Conservation (phyloP, 2,113 vertebrate genomes). For the Paralichthys olivaceus region DNA sequence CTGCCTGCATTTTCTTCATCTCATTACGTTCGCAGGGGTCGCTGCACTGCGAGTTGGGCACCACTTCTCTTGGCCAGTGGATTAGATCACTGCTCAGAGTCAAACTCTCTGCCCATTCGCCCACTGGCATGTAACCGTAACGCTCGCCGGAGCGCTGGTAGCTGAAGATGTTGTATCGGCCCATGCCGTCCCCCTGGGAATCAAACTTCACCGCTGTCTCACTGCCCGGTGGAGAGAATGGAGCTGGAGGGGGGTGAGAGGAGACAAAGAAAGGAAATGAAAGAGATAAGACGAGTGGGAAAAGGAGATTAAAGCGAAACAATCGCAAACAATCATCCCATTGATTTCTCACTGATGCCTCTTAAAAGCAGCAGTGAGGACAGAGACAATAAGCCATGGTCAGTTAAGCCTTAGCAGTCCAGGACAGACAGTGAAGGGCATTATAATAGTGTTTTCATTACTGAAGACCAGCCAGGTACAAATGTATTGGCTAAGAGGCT, state of each 20-base stretch:
- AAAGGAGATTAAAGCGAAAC: constrained; percentile 55
- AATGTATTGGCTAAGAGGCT: constrained; percentile 63
- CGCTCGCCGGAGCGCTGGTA: constrained; percentile 89
- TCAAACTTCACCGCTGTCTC: constrained; percentile 97
- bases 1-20: constrained; percentile 99
- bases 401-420: constrained; percentile 47
- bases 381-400: constrained; percentile 56
- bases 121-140: constrained; percentile 92
- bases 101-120: constrained; percentile 95
- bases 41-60: constrained; percentile 95
- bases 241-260: constrained; percentile 82
- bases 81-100: constrained; percentile 89
- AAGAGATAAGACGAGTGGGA: constrained; percentile 42
- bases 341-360: constrained; percentile 60
- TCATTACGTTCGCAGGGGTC: constrained; percentile 96
- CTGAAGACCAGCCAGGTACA: constrained; percentile 44
- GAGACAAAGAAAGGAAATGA: constrained; percentile 37
- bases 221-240: constrained; percentile 88
- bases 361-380: constrained; percentile 49
- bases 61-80: constrained; percentile 89
- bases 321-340: constrained; percentile 48
- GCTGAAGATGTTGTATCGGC: constrained; percentile 97
- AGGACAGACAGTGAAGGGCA: constrained; percentile 46
- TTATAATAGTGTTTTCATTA: constrained; percentile 58
- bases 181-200: constrained; percentile 92